Evolutionary conservation across 2,888 invertebrate genomes (phyloP).

Genomic region (Tiliacea aurago): DNA sequence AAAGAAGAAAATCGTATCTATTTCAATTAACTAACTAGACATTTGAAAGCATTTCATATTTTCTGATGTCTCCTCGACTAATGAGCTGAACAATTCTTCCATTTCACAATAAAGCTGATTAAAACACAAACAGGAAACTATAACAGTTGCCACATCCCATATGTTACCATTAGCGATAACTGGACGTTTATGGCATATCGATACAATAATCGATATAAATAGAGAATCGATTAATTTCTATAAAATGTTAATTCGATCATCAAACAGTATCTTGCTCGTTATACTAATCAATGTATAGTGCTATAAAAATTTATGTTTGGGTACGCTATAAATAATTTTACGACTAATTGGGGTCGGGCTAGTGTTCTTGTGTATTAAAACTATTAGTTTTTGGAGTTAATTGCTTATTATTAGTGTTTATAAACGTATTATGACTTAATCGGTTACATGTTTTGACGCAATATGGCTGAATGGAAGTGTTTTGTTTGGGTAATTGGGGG

Average conservation of each 20-base stretch:
- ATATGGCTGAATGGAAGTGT: constrained; percentile 29
- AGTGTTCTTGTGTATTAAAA: constrained; percentile 75
- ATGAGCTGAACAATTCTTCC: constrained; percentile 66
- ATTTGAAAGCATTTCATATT: background rate
- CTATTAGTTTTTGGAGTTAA: constrained; percentile 80
- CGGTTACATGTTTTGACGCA: constrained; percentile 42
- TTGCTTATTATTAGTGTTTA: constrained; percentile 72
- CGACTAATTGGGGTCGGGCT: constrained; percentile 79
- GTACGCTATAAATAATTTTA: constrained; percentile 82
- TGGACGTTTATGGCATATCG: constrained; percentile 84
- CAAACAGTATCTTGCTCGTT: constrained; percentile 87
- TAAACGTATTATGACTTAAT: constrained; percentile 65
- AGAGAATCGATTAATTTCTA: constrained; percentile 88
- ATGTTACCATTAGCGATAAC: constrained; percentile 88
- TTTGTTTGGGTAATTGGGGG: constrained; percentile 12
- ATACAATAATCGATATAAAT: constrained; percentile 82
- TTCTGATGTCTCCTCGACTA: constrained; percentile 32
- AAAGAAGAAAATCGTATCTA: background rate
- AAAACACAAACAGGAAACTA: constrained; percentile 83
- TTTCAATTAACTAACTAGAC: background rate
- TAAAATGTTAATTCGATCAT: constrained; percentile 88
- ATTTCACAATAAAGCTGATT: constrained; percentile 74
- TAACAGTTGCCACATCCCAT: constrained; percentile 81
- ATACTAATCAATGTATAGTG: constrained; percentile 87
- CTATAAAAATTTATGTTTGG: constrained; percentile 83